Percentiles rank a stretch among this genome's conserved stretches.
phyloP scores from a whole-genome alignment of 2,797 vertebrate species.

The Macroramphosus scolopax region DNA sequence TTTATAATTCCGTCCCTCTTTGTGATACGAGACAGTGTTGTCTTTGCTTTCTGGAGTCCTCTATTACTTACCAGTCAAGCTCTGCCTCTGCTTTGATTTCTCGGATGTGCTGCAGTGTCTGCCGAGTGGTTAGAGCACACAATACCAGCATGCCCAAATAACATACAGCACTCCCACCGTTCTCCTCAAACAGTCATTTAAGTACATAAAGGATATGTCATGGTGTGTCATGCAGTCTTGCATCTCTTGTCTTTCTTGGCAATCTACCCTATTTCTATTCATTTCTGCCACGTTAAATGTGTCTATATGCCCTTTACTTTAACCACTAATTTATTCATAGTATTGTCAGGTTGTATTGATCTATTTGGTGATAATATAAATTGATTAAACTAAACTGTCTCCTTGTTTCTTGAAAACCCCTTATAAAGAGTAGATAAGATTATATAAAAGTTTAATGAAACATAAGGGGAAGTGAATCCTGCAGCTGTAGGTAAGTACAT shows the following conservation, averaged over 20 bases:
- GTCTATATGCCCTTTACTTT: too few relatives aligned
- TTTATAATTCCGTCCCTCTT: constrained; percentile 33
- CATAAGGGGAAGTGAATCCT: constrained; percentile 63
- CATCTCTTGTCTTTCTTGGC: too few relatives aligned
- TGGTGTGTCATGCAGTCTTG: constrained; percentile 1
- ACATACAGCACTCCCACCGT: constrained; percentile 20
- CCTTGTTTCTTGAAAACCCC: constrained; percentile 20
- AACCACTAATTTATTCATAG: not conserved
- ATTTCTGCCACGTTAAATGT: not conserved
- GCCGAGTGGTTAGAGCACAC: constrained; percentile 21
- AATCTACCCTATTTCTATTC: too few relatives aligned
- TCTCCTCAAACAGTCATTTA: constrained; percentile 19
- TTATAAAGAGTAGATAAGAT: constrained; percentile 31
- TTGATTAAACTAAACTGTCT: constrained; percentile 30
- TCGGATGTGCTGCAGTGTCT: constrained; percentile 33
- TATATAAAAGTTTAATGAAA: constrained; percentile 67
- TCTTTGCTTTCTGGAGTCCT: constrained; percentile 39
- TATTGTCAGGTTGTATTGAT: constrained; percentile 15
- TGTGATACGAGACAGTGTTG: constrained; percentile 34
- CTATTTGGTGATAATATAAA: constrained; percentile 30
- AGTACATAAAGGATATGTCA: constrained; percentile 22
- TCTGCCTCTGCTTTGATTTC: constrained; percentile 37
- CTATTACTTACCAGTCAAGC: too few relatives aligned
- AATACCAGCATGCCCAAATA: constrained; percentile 34
- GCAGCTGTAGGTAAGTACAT: constrained; percentile 21